Evolutionary conservation across 1,140 invertebrate species (phyloP).

Genomic region (Streblospio benedicti): DNA sequence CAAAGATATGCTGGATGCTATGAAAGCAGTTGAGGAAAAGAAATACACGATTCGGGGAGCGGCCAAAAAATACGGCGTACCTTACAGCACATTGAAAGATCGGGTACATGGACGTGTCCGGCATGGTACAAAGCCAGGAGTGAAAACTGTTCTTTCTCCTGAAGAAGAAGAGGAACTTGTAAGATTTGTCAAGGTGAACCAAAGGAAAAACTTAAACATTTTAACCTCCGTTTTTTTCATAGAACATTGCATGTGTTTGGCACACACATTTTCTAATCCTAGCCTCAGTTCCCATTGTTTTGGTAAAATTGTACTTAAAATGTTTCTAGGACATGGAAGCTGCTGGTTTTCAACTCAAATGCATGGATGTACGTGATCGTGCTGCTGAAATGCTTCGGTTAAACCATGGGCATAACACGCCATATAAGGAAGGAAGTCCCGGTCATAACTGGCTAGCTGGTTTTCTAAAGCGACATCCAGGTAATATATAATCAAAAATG

Average conservation of each 20-base stretch:
- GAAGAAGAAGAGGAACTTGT: conserved; percentile 20
- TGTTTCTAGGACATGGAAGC: conserved; percentile 20
- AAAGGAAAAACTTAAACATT: no score
- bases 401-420: conserved; percentile 10
- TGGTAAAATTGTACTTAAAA: no score
- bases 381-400: conserved; percentile 15
- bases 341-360: conserved; percentile 12
- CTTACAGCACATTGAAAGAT: conserved; percentile 24
- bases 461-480: conserved; percentile 19
- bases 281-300: no score
- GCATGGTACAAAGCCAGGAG: conserved; percentile 18
- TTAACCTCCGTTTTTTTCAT: no score
- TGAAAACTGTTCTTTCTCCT: conserved; percentile 17
- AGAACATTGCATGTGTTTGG: no score
- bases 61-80: conserved; percentile 20
- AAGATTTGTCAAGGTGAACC: conserved; percentile 14
- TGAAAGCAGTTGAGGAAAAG: conserved; percentile 20
- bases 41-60: conserved; percentile 22
- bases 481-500: not conserved
- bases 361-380: conserved; percentile 11
- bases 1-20: conserved; percentile 21
- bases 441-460: conserved; percentile 20
- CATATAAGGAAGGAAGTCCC: conserved; percentile 5
- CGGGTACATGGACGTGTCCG: conserved; percentile 14
- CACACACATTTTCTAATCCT: no score